Evolutionary conservation across 2,888 invertebrate genomes (phyloP).

Genomic region (Drosophila kuntzei): DNA sequence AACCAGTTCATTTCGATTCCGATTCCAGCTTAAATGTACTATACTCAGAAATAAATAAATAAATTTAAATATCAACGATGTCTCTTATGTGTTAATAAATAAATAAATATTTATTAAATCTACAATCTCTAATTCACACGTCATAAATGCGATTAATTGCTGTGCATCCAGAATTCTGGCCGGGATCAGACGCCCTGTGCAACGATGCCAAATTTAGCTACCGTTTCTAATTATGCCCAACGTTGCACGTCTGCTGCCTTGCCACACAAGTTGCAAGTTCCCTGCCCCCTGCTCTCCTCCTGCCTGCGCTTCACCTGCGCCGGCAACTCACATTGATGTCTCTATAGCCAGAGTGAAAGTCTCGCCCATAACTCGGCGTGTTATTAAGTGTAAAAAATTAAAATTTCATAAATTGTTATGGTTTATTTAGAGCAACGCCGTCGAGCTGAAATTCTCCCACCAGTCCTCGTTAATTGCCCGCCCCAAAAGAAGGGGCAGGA

Average conservation of each 20-base stretch:
- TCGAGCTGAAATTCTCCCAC: constrained; percentile 18
- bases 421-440: constrained; percentile 71
- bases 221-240: constrained; percentile 70
- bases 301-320: constrained; percentile 64
- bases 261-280: constrained; percentile 70
- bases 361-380: constrained; percentile 69
- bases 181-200: constrained; percentile 21
- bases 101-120: constrained; percentile 16
- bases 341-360: constrained; percentile 51
- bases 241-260: constrained; percentile 45
- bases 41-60: no score
- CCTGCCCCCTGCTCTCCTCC: not conserved
- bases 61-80: no score
- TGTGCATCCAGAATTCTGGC: constrained; percentile 15
- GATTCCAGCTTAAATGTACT: no score
- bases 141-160: constrained; percentile 46
- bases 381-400: constrained; percentile 78
- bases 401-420: constrained; percentile 79
- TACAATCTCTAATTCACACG: constrained; percentile 42
- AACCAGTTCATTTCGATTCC: no score
- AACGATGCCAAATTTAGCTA: constrained; percentile 65
- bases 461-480: constrained; percentile 53
- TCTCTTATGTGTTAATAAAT: not conserved
- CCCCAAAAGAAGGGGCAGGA: constrained; percentile 2
- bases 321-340: constrained; percentile 73